Evolutionary conservation across 2,888 invertebrate genomes (phyloP), one percentile per base, ranked within the genome.

Genomic region (Melangyna quadrimaculata): DNA sequence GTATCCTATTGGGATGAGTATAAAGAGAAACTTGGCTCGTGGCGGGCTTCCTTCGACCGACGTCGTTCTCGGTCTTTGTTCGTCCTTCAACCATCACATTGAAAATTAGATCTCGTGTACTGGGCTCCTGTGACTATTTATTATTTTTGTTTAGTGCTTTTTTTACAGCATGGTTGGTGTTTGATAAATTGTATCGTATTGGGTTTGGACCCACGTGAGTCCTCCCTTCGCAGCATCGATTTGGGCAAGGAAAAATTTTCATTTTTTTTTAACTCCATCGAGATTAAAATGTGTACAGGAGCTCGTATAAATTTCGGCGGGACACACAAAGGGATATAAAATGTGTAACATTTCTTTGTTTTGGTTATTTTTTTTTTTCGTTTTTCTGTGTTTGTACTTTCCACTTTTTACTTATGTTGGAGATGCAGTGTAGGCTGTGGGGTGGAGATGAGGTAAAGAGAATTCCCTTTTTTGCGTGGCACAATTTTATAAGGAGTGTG

Each of bases 201-300:
- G 57, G 65, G 80, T 75, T 83, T 75, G 55, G 63, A 79, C 80
- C 80, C 84, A 84, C 80, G 84, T 84, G 84, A 75, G 67, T 69
- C 61, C 72, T 79, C 74, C 83, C 65, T 45, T 67, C 3, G 17
- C 27, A 35, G 29, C 19, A 45, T 79, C 67, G 74, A 83, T 79
- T 71, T 79, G 51, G 65, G 45, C 55, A 32, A 61, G 43, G 37
- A 73, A 73, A 78, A 61, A 59, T 63, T 69, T 35, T 35, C 51
- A 24, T 37, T 78, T 78, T 37, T 78, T 82, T 81, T 65, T 71
- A n/a, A 73, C 61, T 78, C 73, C 55, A 55, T 69, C 40, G 51
- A 70, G 45, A 61, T 65, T 69, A 40, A 17, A 73, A 55, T 48
- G 17, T 72, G 59, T 69, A 61, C 55, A 53, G 59, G 40, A 70